Base-by-base conservation (phyloP, 2,888 invertebrate genomes). In the Bedellia somnulentella region DNA sequence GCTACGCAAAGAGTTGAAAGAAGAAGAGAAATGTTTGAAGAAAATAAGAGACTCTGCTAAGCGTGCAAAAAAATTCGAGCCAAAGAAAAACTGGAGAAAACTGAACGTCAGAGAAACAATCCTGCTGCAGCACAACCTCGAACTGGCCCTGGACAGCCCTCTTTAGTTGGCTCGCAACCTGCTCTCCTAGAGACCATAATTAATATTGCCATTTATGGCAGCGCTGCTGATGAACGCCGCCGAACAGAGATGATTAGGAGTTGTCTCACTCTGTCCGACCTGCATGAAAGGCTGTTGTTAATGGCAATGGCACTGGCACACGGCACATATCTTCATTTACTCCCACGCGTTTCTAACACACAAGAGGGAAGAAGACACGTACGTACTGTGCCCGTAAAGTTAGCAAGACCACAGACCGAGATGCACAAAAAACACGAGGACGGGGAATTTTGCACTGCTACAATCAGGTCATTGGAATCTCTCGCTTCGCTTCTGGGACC, bases 401-500 rank as follows among this genome's bases (percentile, higher is more conserved):
- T 32, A 15, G 15, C 24, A 24, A 11, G 24, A 29, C 24, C 32
- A n/a, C 26, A 27, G 23, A 15, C 10, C 18, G 31, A 32, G 13
- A 13, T 13, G 10, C 31, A 32, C 23, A 32, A 32, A 17, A 15
- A 21, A 15, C 32, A 32, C 28, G 23, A 21, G 28, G 32, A 32
- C 15, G 23, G 23, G 18, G 32, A 14, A 17, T 32, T 32, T 17
- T 23, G 28, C 32, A 24, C 23, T 17, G 31, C 31, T 26, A 18
- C 26, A 11, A 32, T 27, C 32, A 14, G 28, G 17, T 23, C 12
- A 32, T 24, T 32, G 32, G 32, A 32, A 32, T 32, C 23, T 28
- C 32, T 28, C 23, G 32, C 32, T 15, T 32, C 27, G 15, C 32
- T 28, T 21, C 32, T 32, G 18, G 32, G 32, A 28, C 16, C 15